A percentile compares a stretch with the other conserved stretches of the same genome.
These are phyloP conservation scores for Typhlichthys eigenmanni DNA, from an alignment of 2,797 vertebrate genomes.

Conservation along the genomic window DNA sequence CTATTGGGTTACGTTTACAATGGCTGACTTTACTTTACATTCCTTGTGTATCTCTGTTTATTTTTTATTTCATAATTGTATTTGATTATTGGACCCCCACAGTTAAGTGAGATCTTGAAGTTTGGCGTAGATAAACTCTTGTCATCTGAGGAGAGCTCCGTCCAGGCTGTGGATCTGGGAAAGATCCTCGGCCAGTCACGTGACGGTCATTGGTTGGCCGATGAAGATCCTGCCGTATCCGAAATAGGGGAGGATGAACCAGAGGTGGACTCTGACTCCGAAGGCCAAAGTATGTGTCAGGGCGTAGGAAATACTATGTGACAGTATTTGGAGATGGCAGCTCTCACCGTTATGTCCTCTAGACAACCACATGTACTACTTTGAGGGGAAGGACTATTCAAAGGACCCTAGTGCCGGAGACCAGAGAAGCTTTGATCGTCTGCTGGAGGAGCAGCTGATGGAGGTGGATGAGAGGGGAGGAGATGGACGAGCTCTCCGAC, in stretches of 20 bases:
- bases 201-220: slow-evolving; percentile 79
- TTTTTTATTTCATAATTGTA: not conserved
- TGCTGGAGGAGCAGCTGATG: slow-evolving; percentile 80
- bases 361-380: slow-evolving; percentile 90
- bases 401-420: slow-evolving; percentile 86
- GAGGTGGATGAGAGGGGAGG: slow-evolving; percentile 62
- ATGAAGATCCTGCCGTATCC: slow-evolving; percentile 44
- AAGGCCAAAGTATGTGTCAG: slow-evolving; percentile 58
- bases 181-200: slow-evolving; percentile 83
- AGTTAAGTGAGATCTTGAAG: slow-evolving; percentile 91
- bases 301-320: not conserved
- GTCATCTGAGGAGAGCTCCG: slow-evolving; percentile 83
- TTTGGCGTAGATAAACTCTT: slow-evolving; percentile 91
- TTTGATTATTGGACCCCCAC: slow-evolving; percentile 16
- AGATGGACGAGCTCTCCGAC: slow-evolving; percentile 80
- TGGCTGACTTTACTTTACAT: not conserved
- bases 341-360: slow-evolving; percentile 13
- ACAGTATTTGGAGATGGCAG: not conserved
- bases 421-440: slow-evolving; percentile 77
- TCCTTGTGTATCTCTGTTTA: not conserved
- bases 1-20: no score
- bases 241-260: slow-evolving; percentile 50
- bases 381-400: slow-evolving; percentile 95
- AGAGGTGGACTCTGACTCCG: slow-evolving; percentile 41
- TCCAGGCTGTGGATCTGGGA: slow-evolving; percentile 82